Evolutionary conservation across 2,113 vertebrate genomes (phyloP).

Genomic region (Platysternon megacephalum): DNA sequence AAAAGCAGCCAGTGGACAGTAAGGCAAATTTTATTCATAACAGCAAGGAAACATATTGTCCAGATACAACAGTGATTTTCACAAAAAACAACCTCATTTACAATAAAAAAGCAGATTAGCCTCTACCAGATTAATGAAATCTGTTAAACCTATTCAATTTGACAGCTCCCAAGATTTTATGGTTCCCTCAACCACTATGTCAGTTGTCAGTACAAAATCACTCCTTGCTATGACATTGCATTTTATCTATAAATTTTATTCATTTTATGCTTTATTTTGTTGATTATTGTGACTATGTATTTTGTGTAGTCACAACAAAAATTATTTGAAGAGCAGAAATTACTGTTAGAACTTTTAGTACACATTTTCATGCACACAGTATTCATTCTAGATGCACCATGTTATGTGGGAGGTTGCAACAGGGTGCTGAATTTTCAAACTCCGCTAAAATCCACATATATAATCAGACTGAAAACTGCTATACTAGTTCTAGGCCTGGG

Average conservation of each 20-base stretch:
- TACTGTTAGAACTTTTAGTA: neutral
- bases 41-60: neutral
- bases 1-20: neutral
- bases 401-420: neutral
- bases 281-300: accelerated
- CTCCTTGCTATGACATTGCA: neutral
- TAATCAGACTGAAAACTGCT: neutral
- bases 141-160: neutral
- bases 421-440: neutral
- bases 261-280: neutral
- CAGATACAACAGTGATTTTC: neutral
- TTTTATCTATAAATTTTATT: neutral
- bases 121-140: neutral
- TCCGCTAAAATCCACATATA: neutral
- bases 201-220: neutral
- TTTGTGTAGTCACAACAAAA: neutral
- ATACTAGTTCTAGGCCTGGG: neutral
- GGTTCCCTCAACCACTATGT: neutral
- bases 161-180: neutral
- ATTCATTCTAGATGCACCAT: neutral
- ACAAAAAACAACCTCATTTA: neutral
- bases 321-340: neutral
- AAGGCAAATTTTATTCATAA: neutral
- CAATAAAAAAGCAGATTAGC: neutral
- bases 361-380: neutral